phyloP scores from a whole-genome alignment of 2,113 vertebrate species.

The Pampusana beccarii region DNA sequence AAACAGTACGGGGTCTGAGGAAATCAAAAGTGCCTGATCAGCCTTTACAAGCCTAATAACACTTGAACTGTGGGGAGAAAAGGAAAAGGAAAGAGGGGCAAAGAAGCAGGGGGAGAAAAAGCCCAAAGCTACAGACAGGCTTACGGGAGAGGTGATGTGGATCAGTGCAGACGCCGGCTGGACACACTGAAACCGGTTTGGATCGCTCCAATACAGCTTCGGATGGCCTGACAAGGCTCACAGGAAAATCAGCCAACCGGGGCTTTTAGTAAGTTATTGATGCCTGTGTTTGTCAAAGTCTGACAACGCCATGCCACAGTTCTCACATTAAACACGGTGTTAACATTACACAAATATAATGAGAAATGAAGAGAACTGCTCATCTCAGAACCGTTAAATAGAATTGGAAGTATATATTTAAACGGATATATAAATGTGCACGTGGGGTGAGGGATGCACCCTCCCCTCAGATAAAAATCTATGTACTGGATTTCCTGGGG shows the following conservation, averaged over 20 bases:
- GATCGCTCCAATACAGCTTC: background rate
- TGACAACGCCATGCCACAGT: background rate
- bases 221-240: fast-evolving
- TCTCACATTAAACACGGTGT: background rate
- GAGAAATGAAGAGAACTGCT: background rate
- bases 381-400: background rate
- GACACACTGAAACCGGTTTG: too few species aligned
- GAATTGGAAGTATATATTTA: background rate
- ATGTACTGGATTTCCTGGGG: background rate
- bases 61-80: background rate
- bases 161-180: too few species aligned
- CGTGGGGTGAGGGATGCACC: background rate
- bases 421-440: background rate
- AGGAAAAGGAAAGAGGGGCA: background rate
- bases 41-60: background rate
- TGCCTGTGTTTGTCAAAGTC: background rate
- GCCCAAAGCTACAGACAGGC: fast-evolving
- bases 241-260: background rate
- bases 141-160: fast-evolving
- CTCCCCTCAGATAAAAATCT: background rate
- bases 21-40: background rate
- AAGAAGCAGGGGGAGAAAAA: too few species aligned
- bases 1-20: background rate
- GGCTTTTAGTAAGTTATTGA: background rate
- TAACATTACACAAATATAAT: background rate